Base-by-base conservation (phyloP, 2,888 invertebrate species). In the Liopterus haemorrhoidalis region DNA sequence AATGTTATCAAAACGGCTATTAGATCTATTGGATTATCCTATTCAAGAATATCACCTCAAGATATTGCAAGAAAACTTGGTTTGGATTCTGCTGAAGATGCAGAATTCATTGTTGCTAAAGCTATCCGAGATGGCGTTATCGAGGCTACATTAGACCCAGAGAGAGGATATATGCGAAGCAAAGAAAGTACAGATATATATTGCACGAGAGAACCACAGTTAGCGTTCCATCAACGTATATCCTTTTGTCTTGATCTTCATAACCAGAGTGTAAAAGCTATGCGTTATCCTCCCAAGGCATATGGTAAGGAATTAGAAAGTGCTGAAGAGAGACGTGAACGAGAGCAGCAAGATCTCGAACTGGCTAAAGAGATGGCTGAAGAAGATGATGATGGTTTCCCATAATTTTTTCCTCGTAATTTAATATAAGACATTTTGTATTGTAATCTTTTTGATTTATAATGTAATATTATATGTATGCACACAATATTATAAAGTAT, bases 321-420 rank as follows among this genome's bases (percentile, higher is more conserved):
- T 57, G 95, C 95, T 11, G 95, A 95, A 70, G 95, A 96, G 61
- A 79, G 96, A 38, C 76, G 96, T 46, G 96, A 96, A 68, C 74
- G 95, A 40, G 96, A 97, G 67, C 95, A 96, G 62, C 95, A 97
- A 68, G 99, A 99, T 70, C 73, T 99, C 60, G 99, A 99, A 67
- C 75, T 96, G 58, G 99, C 99, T n/a, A 99, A 97, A 68, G 97
- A 99, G 72, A 94, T 99, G 87, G 96, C 96, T 5, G 99, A 99
- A 64, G 97, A 99, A 65, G 97, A 99, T 69, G 95, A 96, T 73
- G 93, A 93, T 72, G 86, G 86, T 54, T 87, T 86, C 63, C 74
- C 74, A 54, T 74, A 65, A 66, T 59, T 54, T 42, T 16, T 47
- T 50, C 20, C 2, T 16, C 28, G 11, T 30, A 38, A 41, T 42